Evolutionary conservation across 2,113 vertebrate genomes (phyloP).

Genomic region (Dasyornis broadbenti): DNA sequence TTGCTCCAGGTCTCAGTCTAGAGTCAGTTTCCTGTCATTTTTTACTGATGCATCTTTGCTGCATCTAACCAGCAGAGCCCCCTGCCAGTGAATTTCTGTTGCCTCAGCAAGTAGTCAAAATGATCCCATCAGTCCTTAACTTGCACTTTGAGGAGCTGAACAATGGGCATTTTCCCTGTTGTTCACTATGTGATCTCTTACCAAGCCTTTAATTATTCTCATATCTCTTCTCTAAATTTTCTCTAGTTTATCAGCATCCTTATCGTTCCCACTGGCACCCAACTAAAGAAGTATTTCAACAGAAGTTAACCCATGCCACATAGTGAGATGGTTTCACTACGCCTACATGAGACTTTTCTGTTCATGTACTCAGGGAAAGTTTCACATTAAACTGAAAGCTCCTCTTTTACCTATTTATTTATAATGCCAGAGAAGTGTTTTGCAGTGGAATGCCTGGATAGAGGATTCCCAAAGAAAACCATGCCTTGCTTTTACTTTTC

Average conservation of each 20-base stretch:
- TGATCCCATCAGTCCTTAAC: not conserved
- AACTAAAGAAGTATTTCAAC: not conserved
- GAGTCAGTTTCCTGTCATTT: not conserved
- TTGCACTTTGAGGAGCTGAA: not conserved
- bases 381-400: not conserved
- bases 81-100: not conserved
- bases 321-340: not conserved
- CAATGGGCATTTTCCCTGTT: not conserved
- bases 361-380: not conserved
- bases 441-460: not conserved
- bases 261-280: not conserved
- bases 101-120: not conserved
- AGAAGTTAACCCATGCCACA: not conserved
- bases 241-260: not conserved
- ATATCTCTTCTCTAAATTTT: not conserved
- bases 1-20: not conserved
- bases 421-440: not conserved
- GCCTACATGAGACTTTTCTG: not conserved
- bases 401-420: not conserved
- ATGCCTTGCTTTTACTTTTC: not conserved
- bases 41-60: not conserved
- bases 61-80: not conserved
- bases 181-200: not conserved
- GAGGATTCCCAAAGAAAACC: not conserved
- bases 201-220: not conserved